Evolutionary conservation across 2,888 invertebrate genomes (phyloP), one percentile per base, ranked within the genome.

Genomic region (Alentia gelatinosa): DNA sequence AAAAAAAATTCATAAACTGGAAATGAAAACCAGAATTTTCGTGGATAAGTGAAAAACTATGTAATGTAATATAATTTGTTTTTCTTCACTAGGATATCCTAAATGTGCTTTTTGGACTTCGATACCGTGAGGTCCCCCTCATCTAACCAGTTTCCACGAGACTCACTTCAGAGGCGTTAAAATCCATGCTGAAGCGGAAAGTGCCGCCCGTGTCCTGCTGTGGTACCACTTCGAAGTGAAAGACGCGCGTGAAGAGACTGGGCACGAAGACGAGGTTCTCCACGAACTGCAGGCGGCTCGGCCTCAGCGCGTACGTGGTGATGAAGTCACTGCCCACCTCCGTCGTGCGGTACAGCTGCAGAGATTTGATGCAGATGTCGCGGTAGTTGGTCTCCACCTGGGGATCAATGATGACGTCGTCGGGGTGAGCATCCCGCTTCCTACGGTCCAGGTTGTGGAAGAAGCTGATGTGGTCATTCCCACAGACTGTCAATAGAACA

Each of bases 161-260:
- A 86, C 86, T 42, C 26, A 86, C 86, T 19, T 42, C 42, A 26
- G 74, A 15, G 26, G 23, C 30, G 39, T 90, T 90, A 30, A 90
- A 39, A 26, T 33, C 40, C 3, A 75, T 19, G 35, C 47, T 74
- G 50, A 90, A 86, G 30, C 40, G 47, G 42, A 93, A 89, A 3
- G 91, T 92, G 7, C 92, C 91, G 4, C 93, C 93, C 26, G 86
- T 91, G 91, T 93, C 93, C 56, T 91, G 90, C 35, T 91, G 37
- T 7, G 88, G 79, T 26, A 74, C 26, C 23, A 93, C 42, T 33
- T 90, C 90, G 50, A 93, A 92, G 79, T 37, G 26, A 42, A 90
- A 90, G n/a, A 90, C 33, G 3, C 89, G 74, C 9, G 42, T 47
- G 30, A 42, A 40, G 30, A 30, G 74, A 15, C 75, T 42, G 0